Evolutionary conservation across 2,113 vertebrate species (phyloP).

Genomic region (Trogon melanurus): DNA sequence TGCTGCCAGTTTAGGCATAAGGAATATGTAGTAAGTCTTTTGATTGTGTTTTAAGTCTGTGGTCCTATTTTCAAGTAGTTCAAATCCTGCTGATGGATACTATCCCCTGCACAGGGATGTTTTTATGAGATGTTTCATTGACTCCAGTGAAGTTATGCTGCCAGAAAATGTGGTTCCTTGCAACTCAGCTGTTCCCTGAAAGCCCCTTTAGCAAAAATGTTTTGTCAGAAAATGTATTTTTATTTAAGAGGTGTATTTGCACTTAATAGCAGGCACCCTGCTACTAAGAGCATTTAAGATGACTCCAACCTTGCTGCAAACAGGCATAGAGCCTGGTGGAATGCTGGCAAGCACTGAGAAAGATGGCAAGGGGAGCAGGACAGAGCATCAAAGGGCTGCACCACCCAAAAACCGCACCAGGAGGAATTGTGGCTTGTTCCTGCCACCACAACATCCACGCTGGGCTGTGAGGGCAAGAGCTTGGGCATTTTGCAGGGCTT

Average conservation of each 20-base stretch:
- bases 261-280: fast-evolving
- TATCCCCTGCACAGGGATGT: neutral
- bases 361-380: neutral
- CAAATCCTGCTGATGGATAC: neutral
- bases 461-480: neutral
- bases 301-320: neutral
- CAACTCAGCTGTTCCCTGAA: neutral
- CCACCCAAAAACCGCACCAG: neutral
- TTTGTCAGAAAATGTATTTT: neutral
- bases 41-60: neutral
- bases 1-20: neutral
- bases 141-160: neutral
- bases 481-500: neutral
- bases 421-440: neutral
- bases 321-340: neutral
- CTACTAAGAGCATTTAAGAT: neutral
- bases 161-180: neutral
- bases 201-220: neutral
- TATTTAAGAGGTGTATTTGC: neutral
- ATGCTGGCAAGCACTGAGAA: fast-evolving
- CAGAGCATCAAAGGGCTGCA: neutral
- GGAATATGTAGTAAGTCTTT: neutral
- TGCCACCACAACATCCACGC: neutral
- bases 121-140: neutral
- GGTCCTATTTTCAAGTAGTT: neutral